Evolutionary conservation across 2,797 vertebrate genomes (phyloP).

Genomic region (Todus mexicanus): DNA sequence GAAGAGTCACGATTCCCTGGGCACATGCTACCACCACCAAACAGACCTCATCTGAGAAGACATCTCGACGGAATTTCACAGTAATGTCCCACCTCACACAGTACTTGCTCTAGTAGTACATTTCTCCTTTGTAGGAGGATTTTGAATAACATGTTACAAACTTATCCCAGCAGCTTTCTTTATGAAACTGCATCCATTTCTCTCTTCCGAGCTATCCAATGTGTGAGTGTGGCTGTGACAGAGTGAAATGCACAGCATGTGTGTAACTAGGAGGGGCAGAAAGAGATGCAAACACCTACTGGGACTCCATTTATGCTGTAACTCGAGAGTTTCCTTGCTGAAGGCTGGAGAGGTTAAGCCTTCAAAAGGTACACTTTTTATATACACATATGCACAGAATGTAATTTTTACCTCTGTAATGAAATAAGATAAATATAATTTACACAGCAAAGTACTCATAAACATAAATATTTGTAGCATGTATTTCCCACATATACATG

Average conservation of each 20-base stretch:
- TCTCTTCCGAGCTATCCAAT: background rate
- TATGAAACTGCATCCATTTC: slow-evolving; percentile 29
- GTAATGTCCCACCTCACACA: background rate
- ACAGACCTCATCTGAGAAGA: background rate
- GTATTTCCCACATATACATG: background rate
- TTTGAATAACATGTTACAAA: background rate
- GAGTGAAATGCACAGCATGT: background rate
- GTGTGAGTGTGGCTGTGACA: background rate
- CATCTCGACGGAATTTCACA: background rate
- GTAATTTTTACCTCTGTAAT: background rate
- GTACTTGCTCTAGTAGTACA: background rate
- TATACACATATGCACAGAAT: background rate
- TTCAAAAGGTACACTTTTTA: background rate
- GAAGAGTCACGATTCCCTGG: background rate
- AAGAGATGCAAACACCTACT: slow-evolving; percentile 6
- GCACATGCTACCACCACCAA: background rate
- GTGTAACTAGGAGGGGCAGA: background rate
- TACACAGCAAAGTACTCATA: background rate
- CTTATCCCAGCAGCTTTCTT: slow-evolving; percentile 34
- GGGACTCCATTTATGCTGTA: slow-evolving; percentile 27
- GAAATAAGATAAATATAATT: background rate
- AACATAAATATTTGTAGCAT: background rate
- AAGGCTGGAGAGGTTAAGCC: background rate
- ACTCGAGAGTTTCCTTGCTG: slow-evolving; percentile 38
- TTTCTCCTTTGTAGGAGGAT: slow-evolving; percentile 7